Conservation (phyloP, 2,797 vertebrate genomes). For the Sebastes iracundus region DNA sequence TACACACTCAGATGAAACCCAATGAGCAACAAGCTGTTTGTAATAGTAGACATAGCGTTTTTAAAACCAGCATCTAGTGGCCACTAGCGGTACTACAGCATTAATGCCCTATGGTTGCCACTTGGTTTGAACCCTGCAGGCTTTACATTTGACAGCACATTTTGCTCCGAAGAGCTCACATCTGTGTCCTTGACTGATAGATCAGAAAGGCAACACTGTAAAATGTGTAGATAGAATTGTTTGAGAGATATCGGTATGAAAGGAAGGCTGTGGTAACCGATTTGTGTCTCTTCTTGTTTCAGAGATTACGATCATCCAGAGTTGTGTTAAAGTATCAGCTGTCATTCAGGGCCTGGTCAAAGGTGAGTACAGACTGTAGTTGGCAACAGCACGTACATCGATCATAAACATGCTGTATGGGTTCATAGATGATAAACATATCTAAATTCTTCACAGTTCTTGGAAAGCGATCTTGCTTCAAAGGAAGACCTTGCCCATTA, state of each 20-base stretch:
- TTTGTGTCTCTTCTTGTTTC: neutral
- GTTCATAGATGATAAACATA: neutral
- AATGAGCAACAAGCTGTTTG: neutral
- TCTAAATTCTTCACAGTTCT: neutral
- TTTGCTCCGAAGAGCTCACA: neutral
- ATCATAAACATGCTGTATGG: conserved; percentile 6
- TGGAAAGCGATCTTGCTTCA: neutral
- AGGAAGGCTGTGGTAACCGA: neutral
- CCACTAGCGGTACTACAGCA: neutral
- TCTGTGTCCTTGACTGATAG: neutral
- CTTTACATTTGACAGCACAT: neutral
- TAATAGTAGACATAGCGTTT: neutral
- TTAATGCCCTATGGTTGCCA: neutral
- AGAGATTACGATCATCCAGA: conserved; percentile 92
- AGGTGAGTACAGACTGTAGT: conserved; percentile 80
- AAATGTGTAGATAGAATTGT: neutral
- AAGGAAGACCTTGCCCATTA: neutral
- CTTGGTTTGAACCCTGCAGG: neutral
- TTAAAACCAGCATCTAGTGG: neutral
- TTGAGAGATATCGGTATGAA: neutral
- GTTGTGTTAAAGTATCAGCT: conserved; percentile 86
- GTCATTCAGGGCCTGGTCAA: conserved; percentile 94
- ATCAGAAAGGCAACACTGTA: no score
- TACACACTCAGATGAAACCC: neutral
- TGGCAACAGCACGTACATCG: neutral